Percentiles rank a stretch among this genome's conserved stretches.
These are phyloP conservation scores for Pseudomyrmex flavicornis DNA, from an alignment of 1,140 invertebrate genomes.

Conservation along the genomic window DNA sequence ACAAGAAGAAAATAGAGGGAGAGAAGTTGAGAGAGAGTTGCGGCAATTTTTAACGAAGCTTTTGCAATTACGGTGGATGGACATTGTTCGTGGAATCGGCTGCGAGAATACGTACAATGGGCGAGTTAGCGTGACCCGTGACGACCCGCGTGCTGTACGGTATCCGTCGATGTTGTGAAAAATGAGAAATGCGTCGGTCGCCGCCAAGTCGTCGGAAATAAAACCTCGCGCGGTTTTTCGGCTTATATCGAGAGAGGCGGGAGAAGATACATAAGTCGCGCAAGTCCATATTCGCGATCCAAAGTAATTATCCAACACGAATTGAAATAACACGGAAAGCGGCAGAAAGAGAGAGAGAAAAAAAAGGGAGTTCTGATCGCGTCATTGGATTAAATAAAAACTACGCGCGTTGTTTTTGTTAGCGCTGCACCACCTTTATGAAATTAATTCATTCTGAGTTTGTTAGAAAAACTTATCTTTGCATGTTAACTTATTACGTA, in stretches of 20 bases:
- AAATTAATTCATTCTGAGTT: neutral
- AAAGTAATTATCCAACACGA: slow-evolving; percentile 36
- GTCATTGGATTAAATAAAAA: neutral
- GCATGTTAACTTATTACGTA: neutral
- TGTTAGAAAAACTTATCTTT: neutral
- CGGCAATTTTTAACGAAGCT: slow-evolving; percentile 63
- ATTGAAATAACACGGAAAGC: neutral
- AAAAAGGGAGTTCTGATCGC: neutral
- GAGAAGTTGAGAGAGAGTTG: neutral
- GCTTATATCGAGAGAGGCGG: slow-evolving; percentile 3
- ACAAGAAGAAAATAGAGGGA: neutral
- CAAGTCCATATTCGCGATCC: neutral
- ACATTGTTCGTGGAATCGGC: slow-evolving; percentile 63
- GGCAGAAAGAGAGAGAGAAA: neutral
- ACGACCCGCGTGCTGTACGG: slow-evolving; percentile 52
- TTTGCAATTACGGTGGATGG: slow-evolving; percentile 58
- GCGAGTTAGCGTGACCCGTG: slow-evolving; percentile 65
- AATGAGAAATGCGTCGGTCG: slow-evolving; percentile 16
- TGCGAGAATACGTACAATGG: slow-evolving; percentile 48
- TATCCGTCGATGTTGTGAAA: slow-evolving; percentile 40
- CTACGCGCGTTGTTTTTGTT: no score
- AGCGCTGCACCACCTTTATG: neutral
- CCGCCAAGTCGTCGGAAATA: neutral
- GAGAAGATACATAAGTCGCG: slow-evolving; percentile 7
- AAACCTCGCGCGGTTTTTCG: slow-evolving; percentile 24